A percentile compares a stretch with the other conserved stretches of the same genome.
These are phyloP conservation scores for Falco concolor DNA, from an alignment of 2,797 vertebrate genomes.

Conservation along the genomic window DNA sequence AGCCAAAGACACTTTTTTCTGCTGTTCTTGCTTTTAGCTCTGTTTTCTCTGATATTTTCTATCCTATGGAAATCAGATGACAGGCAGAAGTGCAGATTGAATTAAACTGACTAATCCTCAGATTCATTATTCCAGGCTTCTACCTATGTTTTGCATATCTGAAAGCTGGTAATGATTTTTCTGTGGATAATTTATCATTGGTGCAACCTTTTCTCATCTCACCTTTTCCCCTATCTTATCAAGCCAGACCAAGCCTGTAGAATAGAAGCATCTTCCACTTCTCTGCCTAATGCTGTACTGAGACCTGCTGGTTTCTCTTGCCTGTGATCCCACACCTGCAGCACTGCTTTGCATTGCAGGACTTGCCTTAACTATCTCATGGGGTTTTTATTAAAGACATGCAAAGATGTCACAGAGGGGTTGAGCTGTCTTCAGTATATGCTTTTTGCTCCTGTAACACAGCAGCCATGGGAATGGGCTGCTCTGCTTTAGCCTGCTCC, in stretches of 20 bases:
- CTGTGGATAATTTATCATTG: neutral
- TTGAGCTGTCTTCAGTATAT: neutral
- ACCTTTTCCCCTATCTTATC: neutral
- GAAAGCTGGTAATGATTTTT: neutral
- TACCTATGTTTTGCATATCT: constrained; percentile 1
- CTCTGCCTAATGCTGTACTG: neutral
- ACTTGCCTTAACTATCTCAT: neutral
- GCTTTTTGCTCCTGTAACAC: neutral
- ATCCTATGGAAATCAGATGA: neutral
- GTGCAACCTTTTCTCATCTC: neutral
- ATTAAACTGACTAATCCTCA: constrained; percentile 24
- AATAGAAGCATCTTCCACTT: neutral
- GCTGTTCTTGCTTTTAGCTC: neutral
- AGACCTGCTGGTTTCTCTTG: neutral
- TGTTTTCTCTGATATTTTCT: neutral
- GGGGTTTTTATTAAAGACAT: neutral
- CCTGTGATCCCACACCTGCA: neutral
- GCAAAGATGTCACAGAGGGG: neutral
- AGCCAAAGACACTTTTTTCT: neutral
- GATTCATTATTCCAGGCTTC: neutral
- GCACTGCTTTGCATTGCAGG: fast-evolving
- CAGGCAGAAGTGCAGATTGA: constrained; percentile 9
- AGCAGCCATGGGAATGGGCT: neutral
- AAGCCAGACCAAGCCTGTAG: neutral
- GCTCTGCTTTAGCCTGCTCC: neutral